Conservation (phyloP, 2,113 vertebrate species). For the Otolemur garnettii region DNA sequence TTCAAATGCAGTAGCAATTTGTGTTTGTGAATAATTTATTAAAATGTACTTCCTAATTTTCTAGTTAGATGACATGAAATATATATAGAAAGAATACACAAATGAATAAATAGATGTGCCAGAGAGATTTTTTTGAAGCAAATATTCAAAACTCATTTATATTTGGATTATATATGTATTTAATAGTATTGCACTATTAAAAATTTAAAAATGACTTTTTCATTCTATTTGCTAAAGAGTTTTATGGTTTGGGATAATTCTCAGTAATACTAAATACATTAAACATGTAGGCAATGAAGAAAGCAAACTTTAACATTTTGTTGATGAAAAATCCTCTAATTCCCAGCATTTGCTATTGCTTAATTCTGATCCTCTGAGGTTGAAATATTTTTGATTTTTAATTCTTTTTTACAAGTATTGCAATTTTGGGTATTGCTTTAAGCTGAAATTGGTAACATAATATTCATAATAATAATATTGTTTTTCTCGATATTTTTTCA, state of each 20-base stretch:
- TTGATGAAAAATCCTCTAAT: background rate
- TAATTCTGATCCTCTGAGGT: background rate
- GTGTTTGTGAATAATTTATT: slow-evolving; percentile 71
- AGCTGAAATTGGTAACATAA: background rate
- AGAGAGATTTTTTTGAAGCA: background rate
- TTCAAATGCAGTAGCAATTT: slow-evolving; percentile 26
- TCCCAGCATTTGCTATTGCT: background rate
- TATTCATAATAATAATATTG: background rate
- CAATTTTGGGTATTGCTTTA: background rate
- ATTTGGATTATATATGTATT: slow-evolving; percentile 49
- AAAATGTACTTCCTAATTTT: slow-evolving; percentile 59
- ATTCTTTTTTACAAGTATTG: background rate
- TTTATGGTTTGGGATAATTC: slow-evolving; percentile 15
- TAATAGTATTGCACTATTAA: background rate
- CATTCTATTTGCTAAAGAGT: background rate
- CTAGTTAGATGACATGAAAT: slow-evolving; percentile 63
- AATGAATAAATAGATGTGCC: slow-evolving; percentile 14
- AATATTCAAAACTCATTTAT: slow-evolving; percentile 17
- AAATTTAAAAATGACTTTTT: background rate
- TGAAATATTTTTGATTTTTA: background rate
- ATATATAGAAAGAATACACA: slow-evolving; percentile 38
- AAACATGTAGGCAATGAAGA: background rate
- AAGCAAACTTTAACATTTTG: background rate
- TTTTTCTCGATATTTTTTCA: background rate
- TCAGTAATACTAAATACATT: background rate